Evolutionary conservation across 2,113 vertebrate genomes (phyloP).

Genomic region (Dasyornis broadbenti): DNA sequence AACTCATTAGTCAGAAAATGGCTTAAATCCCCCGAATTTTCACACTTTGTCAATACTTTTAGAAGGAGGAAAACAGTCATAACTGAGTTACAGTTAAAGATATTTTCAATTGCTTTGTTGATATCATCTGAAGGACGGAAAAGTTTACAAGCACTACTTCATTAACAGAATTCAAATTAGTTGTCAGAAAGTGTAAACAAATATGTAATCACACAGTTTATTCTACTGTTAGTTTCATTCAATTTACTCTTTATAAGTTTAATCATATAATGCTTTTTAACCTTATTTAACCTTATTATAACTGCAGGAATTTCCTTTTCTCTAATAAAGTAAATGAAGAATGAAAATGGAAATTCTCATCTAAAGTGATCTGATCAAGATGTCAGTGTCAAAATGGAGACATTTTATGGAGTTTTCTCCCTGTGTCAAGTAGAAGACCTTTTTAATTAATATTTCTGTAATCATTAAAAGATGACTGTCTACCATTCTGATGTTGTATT

Average conservation of each 20-base stretch:
- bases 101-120: neutral
- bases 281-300: neutral
- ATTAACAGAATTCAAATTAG: neutral
- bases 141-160: neutral
- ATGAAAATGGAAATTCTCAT: neutral
- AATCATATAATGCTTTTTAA: fast-evolving
- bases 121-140: neutral
- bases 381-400: neutral
- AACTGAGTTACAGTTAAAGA: neutral
- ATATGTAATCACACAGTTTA: neutral
- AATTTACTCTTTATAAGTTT: neutral
- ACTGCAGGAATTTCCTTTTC: neutral
- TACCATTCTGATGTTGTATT: neutral
- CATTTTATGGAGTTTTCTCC: neutral
- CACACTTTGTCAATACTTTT: neutral
- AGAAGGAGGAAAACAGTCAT: neutral
- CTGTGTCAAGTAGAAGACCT: neutral
- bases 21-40: neutral
- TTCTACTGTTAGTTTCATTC: neutral
- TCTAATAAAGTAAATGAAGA: neutral
- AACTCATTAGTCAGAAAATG: neutral
- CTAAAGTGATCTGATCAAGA: neutral
- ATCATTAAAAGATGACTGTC: neutral
- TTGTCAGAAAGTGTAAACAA: neutral
- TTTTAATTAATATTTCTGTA: neutral